Evolutionary conservation across 2,888 invertebrate genomes (phyloP).

Genomic region (Cynaeus angustus): DNA sequence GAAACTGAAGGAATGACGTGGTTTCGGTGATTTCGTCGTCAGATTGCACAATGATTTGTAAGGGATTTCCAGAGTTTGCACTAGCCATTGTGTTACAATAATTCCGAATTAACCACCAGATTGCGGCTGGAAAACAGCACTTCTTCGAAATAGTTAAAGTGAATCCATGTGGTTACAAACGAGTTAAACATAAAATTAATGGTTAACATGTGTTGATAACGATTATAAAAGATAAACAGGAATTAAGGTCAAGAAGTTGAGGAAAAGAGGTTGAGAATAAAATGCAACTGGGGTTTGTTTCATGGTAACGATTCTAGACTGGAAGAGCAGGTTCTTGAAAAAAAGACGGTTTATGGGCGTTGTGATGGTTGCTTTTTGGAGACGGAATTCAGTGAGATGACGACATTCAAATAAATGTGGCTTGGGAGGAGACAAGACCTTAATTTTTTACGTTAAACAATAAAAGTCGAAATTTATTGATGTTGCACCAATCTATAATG

Average conservation of each 20-base stretch:
- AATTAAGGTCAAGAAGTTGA: too few relatives aligned
- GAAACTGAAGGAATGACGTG: neutral
- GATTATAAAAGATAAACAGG: neutral
- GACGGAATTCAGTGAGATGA: too few relatives aligned
- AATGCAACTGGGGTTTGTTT: neutral
- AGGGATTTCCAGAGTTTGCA: constrained; percentile 6
- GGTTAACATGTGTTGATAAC: neutral
- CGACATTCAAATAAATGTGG: too few relatives aligned
- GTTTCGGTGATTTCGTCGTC: constrained; percentile 9
- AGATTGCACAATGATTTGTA: constrained; percentile 1
- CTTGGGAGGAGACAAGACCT: too few relatives aligned
- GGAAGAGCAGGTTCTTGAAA: constrained; percentile 2
- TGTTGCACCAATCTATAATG: too few relatives aligned
- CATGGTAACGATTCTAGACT: neutral
- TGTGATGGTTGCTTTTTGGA: too few relatives aligned
- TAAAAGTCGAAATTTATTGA: too few relatives aligned
- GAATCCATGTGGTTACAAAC: neutral
- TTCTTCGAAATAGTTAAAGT: neutral
- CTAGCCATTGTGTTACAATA: constrained; percentile 6
- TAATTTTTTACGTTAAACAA: too few relatives aligned
- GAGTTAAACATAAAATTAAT: neutral
- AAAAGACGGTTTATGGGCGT: neutral
- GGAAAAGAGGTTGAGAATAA: too few relatives aligned
- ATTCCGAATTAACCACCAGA: too few relatives aligned
- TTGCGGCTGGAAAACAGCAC: neutral